Evolutionary conservation across 2,888 invertebrate species (phyloP), one percentile per base, ranked within the genome.

Genomic region (Nymphalis urticae): DNA sequence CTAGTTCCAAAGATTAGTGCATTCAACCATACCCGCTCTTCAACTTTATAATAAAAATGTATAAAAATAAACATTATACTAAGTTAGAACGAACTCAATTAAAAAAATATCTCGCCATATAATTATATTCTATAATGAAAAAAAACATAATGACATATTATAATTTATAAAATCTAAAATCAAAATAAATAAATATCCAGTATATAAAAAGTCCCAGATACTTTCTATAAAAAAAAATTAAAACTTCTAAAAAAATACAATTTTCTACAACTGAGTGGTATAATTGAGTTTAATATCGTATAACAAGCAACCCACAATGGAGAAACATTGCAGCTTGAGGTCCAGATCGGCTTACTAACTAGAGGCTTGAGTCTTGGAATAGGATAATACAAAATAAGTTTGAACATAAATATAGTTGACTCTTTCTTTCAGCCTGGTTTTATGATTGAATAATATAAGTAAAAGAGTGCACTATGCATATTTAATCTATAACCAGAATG

Each of bases 311-410:
- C 58, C 42, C 42, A 58, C 58, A 58, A 58, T 58, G 36, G 58
- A 36, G 58, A 19, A 58, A 58, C 42, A 58, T 58, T 58, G 58
- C 19, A 58, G 27, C 42, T 58, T 58, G 36, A 58, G 42, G 19
- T 42, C 42, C 58, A 58, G 58, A 58, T 58, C 58, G 58, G 36
- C 42, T 58, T 58, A 58, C 58, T 58, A 58, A 58, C 58, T 42
- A 58, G 58, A 17, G 58, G 19, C 58, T 58, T 10, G 36, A 58
- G 42, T 42, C 58, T 42, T 19, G 36, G 13, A 17, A 19, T 42
- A 58, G 19, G 42, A 42, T 58, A 58, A 36, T 42, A 42, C 19
- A 42, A 58, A 58, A 19, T 58, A 13, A 58, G 36, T 42, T 58
- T 58, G 9, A 42, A 58, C 19, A 24, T 36, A 27, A 58, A 58